Evolutionary conservation across 2,113 vertebrate species (phyloP).

Genomic region (Triplophysa tibetana): DNA sequence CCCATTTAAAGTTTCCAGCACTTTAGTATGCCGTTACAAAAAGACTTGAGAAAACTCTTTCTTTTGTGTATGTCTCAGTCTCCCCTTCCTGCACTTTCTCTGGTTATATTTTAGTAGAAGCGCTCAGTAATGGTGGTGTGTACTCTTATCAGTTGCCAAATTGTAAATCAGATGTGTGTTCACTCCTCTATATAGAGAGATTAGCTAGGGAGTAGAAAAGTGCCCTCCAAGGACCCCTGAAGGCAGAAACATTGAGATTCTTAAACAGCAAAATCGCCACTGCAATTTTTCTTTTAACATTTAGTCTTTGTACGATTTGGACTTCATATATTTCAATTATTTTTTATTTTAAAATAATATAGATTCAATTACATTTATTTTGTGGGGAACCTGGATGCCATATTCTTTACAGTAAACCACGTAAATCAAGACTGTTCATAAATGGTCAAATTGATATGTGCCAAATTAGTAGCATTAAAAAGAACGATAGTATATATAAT

Average conservation of each 20-base stretch:
- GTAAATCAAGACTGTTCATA: too few relatives aligned
- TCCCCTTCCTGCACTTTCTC: constrained; percentile 13
- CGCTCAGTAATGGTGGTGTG: constrained; percentile 54
- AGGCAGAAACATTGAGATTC: not conserved
- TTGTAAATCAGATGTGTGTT: constrained; percentile 57
- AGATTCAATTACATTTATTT: too few relatives aligned
- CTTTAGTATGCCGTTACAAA: not conserved
- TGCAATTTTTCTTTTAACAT: too few relatives aligned
- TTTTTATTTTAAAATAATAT: too few relatives aligned
- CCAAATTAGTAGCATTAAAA: too few relatives aligned
- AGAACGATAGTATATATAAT: too few relatives aligned
- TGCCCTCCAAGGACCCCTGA: not conserved
- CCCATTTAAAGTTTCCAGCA: constrained; percentile 30
- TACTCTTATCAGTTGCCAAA: constrained; percentile 70
- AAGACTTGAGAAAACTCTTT: constrained; percentile 1
- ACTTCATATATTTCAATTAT: too few relatives aligned
- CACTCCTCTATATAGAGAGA: constrained; percentile 11
- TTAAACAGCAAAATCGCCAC: too few relatives aligned
- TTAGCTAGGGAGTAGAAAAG: not conserved
- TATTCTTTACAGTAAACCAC: too few relatives aligned
- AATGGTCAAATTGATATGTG: too few relatives aligned
- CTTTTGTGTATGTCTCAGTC: not conserved
- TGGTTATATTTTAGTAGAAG: not conserved
- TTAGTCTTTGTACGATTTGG: too few relatives aligned
- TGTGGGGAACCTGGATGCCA: too few relatives aligned